Evolutionary conservation across 2,797 vertebrate species (phyloP).

Genomic region (Sciaenops ocellatus): DNA sequence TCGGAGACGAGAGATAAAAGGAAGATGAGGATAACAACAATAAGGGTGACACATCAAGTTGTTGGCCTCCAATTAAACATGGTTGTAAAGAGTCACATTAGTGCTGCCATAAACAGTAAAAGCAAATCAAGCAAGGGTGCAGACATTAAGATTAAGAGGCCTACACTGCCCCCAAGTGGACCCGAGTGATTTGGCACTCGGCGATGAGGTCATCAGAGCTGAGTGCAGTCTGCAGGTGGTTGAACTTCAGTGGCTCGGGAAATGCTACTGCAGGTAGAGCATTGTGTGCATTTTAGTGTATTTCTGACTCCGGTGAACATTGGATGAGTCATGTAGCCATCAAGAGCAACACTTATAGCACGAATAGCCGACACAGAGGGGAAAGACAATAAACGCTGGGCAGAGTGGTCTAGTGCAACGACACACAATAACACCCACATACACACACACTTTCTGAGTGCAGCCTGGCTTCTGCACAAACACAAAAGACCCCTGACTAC

Average conservation of each 20-base stretch:
- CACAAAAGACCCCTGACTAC: constrained; percentile 48
- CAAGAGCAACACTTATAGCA: constrained; percentile 36
- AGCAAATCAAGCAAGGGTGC: constrained; percentile 18
- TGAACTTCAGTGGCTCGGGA: constrained; percentile 19
- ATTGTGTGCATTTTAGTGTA: constrained; percentile 7
- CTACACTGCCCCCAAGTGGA: constrained; percentile 79
- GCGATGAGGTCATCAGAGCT: constrained; percentile 26
- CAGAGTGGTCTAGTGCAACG: constrained; percentile 43
- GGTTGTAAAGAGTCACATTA: constrained; percentile 41
- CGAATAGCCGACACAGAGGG: not conserved
- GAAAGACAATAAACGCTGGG: constrained; percentile 12
- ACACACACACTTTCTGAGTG: constrained; percentile 12
- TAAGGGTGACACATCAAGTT: constrained; percentile 49
- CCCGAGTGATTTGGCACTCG: not conserved
- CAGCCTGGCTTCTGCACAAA: constrained; percentile 42
- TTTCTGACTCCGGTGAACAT: constrained; percentile 39
- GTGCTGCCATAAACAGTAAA: constrained; percentile 44
- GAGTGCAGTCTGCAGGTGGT: constrained; percentile 8
- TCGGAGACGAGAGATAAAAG: constrained; percentile 27
- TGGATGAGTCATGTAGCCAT: constrained; percentile 51
- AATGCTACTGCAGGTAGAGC: constrained; percentile 23
- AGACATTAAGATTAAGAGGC: constrained; percentile 32
- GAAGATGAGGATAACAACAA: constrained; percentile 22
- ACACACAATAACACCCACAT: constrained; percentile 35
- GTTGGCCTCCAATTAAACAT: constrained; percentile 47